Base-by-base conservation (phyloP, 2,888 invertebrate species). In the Isotomurus palustris region DNA sequence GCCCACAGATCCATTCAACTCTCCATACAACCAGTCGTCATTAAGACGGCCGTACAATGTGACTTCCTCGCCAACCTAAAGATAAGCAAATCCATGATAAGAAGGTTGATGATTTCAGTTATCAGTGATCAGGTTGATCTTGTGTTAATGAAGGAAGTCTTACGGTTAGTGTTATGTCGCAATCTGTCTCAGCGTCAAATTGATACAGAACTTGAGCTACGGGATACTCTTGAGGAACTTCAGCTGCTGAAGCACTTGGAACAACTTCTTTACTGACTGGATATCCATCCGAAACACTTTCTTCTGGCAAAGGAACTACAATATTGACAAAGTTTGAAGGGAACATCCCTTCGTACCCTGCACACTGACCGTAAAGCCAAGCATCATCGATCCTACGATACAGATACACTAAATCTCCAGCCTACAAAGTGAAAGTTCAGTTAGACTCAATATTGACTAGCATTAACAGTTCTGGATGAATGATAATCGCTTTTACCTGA, bases 291-390 rank as follows among this genome's bases (percentile, higher is more conserved):
- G 29, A 29, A 17, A 3, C 36, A 38, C 35, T 27, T 2, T 63
- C 58, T 35, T 56, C 61, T 17, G 57, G 41, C 10, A 64, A 45
- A 10, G 67, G 67, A 57, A 67, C 64, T 5, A 66, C 59, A 17
- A 70, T 57, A 38, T 70, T 69, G 17, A 70, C 71, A 71, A 75
- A 77, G 45, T 68, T 72, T 12, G 68, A 62, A 5, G 78, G 78
- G 62, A 77, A 77, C 58, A 77, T 74, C 10, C 78, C 78, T 48
- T 73, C 73, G 22, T 63, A 59, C 14, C 72, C 72, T 3, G 72
- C 75, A 29, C 72, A 68, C 24, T 69, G 72, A 2, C 77, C 78
- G 32, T 71, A 65, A 19, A 76, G 58, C 78, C 78, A 78, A 4
- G 73, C 73, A 10, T 72, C 72, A 65, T 76, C 74, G n/a, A 76